Evolutionary conservation across 53 echinoderm and acorn worm species (phyloP).

Genomic region (Crossaster papposus): DNA sequence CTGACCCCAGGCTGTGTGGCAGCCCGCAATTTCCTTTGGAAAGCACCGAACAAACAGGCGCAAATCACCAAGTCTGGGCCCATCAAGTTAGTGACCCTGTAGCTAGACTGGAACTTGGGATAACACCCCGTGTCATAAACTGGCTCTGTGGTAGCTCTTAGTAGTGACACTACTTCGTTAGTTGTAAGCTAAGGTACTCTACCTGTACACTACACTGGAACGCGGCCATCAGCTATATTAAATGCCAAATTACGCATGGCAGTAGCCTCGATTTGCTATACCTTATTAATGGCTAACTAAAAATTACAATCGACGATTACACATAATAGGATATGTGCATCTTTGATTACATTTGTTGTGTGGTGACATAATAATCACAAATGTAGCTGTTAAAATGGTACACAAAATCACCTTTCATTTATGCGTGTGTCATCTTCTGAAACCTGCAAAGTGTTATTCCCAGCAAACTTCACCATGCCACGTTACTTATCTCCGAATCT

Average conservation of each 20-base stretch:
- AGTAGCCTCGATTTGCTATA: slow-evolving; percentile 14
- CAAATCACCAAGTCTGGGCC: slow-evolving; percentile 51
- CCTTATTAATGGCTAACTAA: background rate
- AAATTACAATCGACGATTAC: background rate
- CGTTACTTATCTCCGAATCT: too few species aligned
- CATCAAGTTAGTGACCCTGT: slow-evolving; percentile 66
- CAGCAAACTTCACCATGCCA: too few species aligned
- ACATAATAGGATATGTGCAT: too few species aligned
- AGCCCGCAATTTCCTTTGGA: slow-evolving; percentile 55
- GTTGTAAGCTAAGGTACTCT: background rate
- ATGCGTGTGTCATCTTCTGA: too few species aligned
- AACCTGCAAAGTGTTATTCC: too few species aligned
- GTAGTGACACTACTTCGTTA: background rate
- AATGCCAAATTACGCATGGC: slow-evolving; percentile 8
- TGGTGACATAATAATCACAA: background rate
- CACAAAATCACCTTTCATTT: too few species aligned
- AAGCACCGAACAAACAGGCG: slow-evolving; percentile 64
- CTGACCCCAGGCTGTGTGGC: slow-evolving; percentile 54
- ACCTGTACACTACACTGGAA: background rate
- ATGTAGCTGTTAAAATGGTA: too few species aligned
- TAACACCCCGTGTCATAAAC: slow-evolving; percentile 30
- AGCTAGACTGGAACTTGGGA: slow-evolving; percentile 39
- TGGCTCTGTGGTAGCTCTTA: background rate
- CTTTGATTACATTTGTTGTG: too few species aligned
- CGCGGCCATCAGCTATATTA: background rate